Evolutionary conservation across 1,140 invertebrate species (phyloP), one percentile per base, ranked within the genome.

Genomic region (Atopsyche davidsoni): DNA sequence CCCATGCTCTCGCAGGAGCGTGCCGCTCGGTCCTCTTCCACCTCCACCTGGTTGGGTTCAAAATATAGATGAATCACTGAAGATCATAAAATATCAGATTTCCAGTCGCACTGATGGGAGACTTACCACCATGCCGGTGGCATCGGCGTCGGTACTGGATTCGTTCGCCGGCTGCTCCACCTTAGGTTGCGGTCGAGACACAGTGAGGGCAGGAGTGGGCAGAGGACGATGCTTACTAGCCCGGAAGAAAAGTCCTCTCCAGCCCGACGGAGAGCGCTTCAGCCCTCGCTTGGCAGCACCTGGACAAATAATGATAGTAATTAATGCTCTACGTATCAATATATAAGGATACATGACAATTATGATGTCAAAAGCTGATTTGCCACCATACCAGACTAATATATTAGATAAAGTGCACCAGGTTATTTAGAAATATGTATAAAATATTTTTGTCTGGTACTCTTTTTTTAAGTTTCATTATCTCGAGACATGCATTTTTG

Each of bases 251-350:
- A 90, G 75, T 2, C 83, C 83, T 35, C 85, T 79, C 88, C 88
- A 91, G n/a, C 86, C 87, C 1, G 83, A 76, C 0, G 86, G 85
- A 1, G 85, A 87, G 10, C 86, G 77, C 64, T 89, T 89, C 41
- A 84, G 75, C 1, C 76, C 76, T 3, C 81, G 68, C 59, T 82
- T 82, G 16, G 76, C 53, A 13, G 59, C 57, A 28, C 63, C 64
- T 64, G 34, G 0, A 34, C 4, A 35, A 23, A 17, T 14, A 17
- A 28, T 38, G 10, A 41, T 28, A 4, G 14, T n/a, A n/a, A n/a
- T n/a, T n/a, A n/a, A n/a, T n/a, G n/a, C n/a, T n/a, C n/a, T n/a
- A n/a, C n/a, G n/a, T n/a, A n/a, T n/a, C n/a, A n/a, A n/a, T n/a
- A n/a, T n/a, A n/a, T n/a, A n/a, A n/a, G n/a, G n/a, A n/a, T n/a